Evolutionary conservation across 2,113 vertebrate species (phyloP).

Genomic region (Pelusios castaneus): DNA sequence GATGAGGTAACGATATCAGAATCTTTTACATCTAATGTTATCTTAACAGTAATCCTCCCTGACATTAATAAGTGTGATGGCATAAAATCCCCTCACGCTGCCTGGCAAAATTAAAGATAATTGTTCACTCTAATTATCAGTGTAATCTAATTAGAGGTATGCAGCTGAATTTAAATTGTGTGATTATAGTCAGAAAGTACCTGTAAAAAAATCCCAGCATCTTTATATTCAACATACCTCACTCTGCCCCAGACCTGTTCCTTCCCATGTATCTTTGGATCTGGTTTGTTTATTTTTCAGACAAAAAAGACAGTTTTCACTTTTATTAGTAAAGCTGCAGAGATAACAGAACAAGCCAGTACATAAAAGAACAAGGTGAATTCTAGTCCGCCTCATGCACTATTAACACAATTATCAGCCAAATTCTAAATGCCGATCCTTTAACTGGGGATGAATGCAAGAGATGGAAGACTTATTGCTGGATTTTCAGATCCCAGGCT

Average conservation of each 20-base stretch:
- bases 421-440: background rate
- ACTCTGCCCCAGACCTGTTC: no score
- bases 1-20: background rate
- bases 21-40: background rate
- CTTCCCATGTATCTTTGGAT: background rate
- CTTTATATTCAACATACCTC: background rate
- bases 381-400: background rate
- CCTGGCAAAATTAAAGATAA: background rate
- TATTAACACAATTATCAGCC: background rate
- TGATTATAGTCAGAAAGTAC: background rate
- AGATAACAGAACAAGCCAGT: background rate
- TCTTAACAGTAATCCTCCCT: background rate
- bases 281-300: background rate
- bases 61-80: background rate
- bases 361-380: background rate
- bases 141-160: background rate
- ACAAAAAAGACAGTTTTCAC: background rate
- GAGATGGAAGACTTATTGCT: background rate
- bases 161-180: background rate
- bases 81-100: background rate
- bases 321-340: background rate
- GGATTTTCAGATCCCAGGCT: background rate
- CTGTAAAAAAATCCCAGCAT: background rate
- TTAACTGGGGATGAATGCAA: background rate
- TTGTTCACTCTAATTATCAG: background rate